Conservation (phyloP, 2,113 vertebrate genomes). For the Osmerus eperlanus region DNA sequence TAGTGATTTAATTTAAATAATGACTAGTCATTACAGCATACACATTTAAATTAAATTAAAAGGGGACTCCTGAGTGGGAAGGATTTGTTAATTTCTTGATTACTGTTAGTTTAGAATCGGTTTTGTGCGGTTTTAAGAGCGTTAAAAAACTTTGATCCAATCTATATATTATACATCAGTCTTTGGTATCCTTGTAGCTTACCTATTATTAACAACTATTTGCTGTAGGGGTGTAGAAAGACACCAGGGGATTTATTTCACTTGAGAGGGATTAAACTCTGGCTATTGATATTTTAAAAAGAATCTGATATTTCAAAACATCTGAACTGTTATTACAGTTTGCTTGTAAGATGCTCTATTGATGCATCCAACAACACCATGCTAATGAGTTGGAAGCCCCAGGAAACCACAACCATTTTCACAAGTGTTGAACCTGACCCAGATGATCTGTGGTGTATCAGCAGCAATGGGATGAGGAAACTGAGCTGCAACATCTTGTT, state of each 20-base stretch:
- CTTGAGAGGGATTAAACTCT: constrained; percentile 58
- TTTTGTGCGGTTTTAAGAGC: neutral
- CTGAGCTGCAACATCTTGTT: constrained; percentile 17
- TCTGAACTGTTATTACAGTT: constrained; percentile 47
- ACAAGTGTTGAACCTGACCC: constrained; percentile 46
- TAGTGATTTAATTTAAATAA: constrained; percentile 44
- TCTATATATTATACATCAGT: neutral
- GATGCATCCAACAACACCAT: constrained; percentile 15
- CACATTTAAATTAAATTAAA: constrained; percentile 34
- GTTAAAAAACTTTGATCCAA: neutral
- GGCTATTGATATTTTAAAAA: constrained; percentile 63
- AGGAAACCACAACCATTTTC: constrained; percentile 35
- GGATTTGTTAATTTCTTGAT: constrained; percentile 8
- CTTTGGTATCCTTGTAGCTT: neutral
- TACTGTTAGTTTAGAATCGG: constrained; percentile 3
- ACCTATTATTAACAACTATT: neutral
- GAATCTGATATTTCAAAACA: constrained; percentile 55
- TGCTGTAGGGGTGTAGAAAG: constrained; percentile 35
- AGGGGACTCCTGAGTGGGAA: constrained; percentile 5
- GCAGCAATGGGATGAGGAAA: constrained; percentile 39
- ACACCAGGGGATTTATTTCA: constrained; percentile 58
- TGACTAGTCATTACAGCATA: constrained; percentile 38
- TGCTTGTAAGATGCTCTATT: constrained; percentile 39
- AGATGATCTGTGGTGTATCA: constrained; percentile 33
- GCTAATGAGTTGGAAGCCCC: constrained; percentile 40